Evolutionary conservation across 2,113 vertebrate genomes (phyloP), one percentile per base, ranked within the genome.

Genomic region (Epinephelus lanceolatus): DNA sequence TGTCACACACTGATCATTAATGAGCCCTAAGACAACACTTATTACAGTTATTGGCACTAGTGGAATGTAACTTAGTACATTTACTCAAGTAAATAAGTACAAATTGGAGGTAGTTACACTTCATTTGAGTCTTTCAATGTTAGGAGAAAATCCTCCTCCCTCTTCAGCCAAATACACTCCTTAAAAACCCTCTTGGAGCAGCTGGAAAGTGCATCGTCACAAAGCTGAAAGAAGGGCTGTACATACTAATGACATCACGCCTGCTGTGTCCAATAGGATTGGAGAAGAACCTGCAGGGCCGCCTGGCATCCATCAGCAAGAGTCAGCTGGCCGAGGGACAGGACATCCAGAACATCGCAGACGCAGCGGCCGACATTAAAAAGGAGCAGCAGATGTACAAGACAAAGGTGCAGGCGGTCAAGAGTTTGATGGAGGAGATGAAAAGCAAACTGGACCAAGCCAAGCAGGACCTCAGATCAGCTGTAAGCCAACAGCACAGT

Each of bases 391-490:
- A 56, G 27, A 96, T 72, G 21, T 95, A 97, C 6, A 87, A 88
- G 84, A 86, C 37, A 19, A 95, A 93, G 71, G 94, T 92, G 42
- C 90, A 91, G 47, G 93, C 95, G 1, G 91, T 94, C 0, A 86
- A 42, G 45, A 76, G 15, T 56, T 93, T 98, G 67, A 86, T 97
- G 45, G 62, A 76, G 9, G 92, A 92, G 60, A 93, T 96, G 87
- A 94, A 83, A 72, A 73, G 86, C 73, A 93, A 95, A 60, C 92
- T 99, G 89, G 82, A 92, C 2, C 74, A 76, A 2, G 96, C 95
- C 0, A 87, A 92, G 52, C n/a, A 78, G 0, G 40, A 94, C 55
- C 91, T 97, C 27, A 40, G 0, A 10, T 66, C 6, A 33, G 61
- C 86, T 33, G 98, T 98, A 91, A 94, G 68, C 21, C 59, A 27